These are phyloP conservation scores for Listronotus oregonensis DNA, from an alignment of 1,140 invertebrate species.

Conservation along the genomic window DNA sequence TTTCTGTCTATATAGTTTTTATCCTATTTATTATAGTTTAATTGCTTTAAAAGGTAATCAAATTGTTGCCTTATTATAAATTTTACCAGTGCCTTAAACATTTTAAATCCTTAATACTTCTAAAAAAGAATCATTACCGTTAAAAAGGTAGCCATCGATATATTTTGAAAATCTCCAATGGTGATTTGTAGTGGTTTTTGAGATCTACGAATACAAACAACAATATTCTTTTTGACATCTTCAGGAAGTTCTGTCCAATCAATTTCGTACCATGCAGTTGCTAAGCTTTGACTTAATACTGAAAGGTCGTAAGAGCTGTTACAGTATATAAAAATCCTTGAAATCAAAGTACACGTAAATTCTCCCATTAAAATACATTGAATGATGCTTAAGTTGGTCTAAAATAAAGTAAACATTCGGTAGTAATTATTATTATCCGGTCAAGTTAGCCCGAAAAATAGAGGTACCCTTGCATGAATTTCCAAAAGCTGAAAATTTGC, in stretches of 20 bases:
- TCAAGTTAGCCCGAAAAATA: too few relatives aligned
- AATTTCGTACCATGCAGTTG: conserved; percentile 14
- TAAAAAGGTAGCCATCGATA: conserved; percentile 18
- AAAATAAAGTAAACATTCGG: conserved; percentile 3
- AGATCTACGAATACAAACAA: neutral
- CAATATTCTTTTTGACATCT: conserved; percentile 15
- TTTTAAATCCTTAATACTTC: neutral
- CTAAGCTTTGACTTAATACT: neutral
- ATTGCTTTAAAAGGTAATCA: too few relatives aligned
- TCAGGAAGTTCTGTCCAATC: conserved; percentile 12
- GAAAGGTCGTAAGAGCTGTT: conserved; percentile 1
- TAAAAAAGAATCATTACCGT: neutral
- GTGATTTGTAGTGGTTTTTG: conserved; percentile 11
- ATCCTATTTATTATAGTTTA: too few relatives aligned
- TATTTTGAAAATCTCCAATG: conserved; percentile 19
- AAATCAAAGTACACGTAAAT: conserved; percentile 14
- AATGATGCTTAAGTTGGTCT: conserved; percentile 23
- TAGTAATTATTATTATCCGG: too few relatives aligned
- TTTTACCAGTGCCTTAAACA: too few relatives aligned
- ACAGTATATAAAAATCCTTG: conserved; percentile 19
- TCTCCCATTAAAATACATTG: conserved; percentile 16
- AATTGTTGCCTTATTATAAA: neutral
- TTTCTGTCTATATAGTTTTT: too few relatives aligned
- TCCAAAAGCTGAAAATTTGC: too few relatives aligned
- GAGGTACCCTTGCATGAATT: too few relatives aligned